Evolutionary conservation across 53 echinoderm and acorn worm species (phyloP), one percentile per base, ranked within the genome.

Genomic region (Arbacia lixula): DNA sequence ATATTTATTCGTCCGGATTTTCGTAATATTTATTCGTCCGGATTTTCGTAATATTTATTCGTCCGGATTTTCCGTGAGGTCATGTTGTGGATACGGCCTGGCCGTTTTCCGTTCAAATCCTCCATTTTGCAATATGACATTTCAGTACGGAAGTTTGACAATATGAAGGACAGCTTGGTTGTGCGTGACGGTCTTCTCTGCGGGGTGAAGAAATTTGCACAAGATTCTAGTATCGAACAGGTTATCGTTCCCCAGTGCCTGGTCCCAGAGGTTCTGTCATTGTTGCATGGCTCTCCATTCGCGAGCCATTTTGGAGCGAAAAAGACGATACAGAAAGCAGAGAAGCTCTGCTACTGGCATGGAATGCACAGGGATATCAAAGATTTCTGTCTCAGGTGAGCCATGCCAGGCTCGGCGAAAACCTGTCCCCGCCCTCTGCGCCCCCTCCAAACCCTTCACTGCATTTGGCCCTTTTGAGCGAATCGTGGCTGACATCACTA

Each of bases 401-500:
- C 83, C 71, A 1, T 92, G 92, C 38, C 89, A 89, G 68, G 30
- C 61, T 17, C 61, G 89, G 14, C 49, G 83, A 28, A 41, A 36
- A 12, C 93, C 89, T 1, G 75, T 83, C 21, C 92, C 92, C 34
- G 10, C 68, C 0, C 34, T 75, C 5, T 25, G 84, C 35, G 89
- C 89, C 3, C 92, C 92, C 1, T 24, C 89, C 0, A 60, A 83
- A 6, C 73, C 76, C 12, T 58, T 89, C 6, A 11, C 46, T 4
- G 29, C 84, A 1, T 51, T 29, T 25, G 50, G 83, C 1, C 92
- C 89, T 9, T 89, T 92, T 76, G 39, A 92, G 33, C 55, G 82
- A 34, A 74, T 92, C 3, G 92, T 89, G 14, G 86, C 88, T 55
- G 89, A 89, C 60, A 61, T 89, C 4, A 86, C 89, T 14, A 86